phyloP scores from a whole-genome alignment of 2,797 vertebrate genomes.

The Gymnothorax javanicus region DNA sequence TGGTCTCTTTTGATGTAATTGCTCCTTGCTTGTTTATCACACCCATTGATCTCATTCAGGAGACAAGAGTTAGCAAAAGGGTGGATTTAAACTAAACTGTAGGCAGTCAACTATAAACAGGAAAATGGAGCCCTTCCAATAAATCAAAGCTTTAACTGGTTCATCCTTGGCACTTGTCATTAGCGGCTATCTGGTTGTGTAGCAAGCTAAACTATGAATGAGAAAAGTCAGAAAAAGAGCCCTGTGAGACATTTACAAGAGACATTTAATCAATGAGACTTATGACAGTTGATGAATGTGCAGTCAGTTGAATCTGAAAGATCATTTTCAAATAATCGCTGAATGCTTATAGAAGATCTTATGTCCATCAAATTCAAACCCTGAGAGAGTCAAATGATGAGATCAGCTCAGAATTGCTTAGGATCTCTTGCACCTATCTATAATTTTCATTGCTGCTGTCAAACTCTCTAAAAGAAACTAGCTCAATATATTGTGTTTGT shows the following conservation, averaged over 20 bases:
- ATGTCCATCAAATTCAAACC: neutral
- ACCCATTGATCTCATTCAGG: neutral
- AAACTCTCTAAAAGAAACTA: neutral
- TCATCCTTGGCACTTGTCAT: neutral
- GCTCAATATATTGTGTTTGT: neutral
- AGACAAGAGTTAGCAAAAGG: neutral
- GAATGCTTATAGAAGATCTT: neutral
- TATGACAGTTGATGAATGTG: neutral
- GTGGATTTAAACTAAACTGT: neutral
- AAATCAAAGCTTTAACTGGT: neutral
- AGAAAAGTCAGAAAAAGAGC: neutral
- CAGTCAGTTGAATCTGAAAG: neutral
- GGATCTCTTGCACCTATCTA: neutral
- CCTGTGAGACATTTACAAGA: neutral
- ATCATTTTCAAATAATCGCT: neutral
- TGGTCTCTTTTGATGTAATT: neutral
- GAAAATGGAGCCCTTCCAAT: neutral
- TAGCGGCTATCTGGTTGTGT: neutral
- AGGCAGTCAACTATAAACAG: neutral
- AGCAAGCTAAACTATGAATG: neutral
- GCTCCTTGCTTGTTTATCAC: neutral
- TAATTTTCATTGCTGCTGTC: neutral
- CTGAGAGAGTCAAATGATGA: neutral
- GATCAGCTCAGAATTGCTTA: neutral
- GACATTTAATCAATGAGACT: neutral